Evolutionary conservation across 2,797 vertebrate species (phyloP), one percentile per base, ranked within the genome.

Genomic region (Mormyrops attenuatus): DNA sequence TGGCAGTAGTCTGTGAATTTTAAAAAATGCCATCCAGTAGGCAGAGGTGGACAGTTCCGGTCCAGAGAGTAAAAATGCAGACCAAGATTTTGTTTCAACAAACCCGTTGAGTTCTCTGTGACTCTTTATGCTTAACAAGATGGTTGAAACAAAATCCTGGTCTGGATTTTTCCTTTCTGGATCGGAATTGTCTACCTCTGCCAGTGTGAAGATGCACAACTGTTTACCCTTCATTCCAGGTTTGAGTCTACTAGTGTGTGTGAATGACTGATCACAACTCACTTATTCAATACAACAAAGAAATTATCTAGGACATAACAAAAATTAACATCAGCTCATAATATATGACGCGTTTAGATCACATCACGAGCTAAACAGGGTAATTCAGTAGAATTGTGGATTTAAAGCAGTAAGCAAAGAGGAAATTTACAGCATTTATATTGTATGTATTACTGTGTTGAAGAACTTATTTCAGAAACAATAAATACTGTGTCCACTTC

Each of bases 401-500:
- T 88, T 87, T 90, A 26, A 52, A 90, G 73, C 88, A 85, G 38
- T 88, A 22, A 55, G 92, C 89, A 52, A 88, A 3, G 41, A 50
- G 22, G 34, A 86, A 89, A 9, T 47, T 88, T 92, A 88, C 90
- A 90, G 30, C 90, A 91, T 92, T 93, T 90, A 92, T 52, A 92
- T 55, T 90, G 90, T 84, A 91, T 94, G 94, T 94, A 92, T 91
- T 92, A 91, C 92, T 93, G 93, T 94, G 92, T 92, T 93, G 92
- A 63, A 88, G 7, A 84, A 90, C 38, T 85, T 94, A 92, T 95
- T 94, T 93, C 92, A 92, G 93, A 94, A 93, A 93, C 89, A 90
- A 95, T 94, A 94, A 95, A 92, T 66, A 92, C 89, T 88, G 44
- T 92, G 89, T 93, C 89, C 50, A 88, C 66, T 87, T 5, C 30